phyloP scores from a whole-genome alignment of 2,888 invertebrate species.

The Drosophila emarginata region DNA sequence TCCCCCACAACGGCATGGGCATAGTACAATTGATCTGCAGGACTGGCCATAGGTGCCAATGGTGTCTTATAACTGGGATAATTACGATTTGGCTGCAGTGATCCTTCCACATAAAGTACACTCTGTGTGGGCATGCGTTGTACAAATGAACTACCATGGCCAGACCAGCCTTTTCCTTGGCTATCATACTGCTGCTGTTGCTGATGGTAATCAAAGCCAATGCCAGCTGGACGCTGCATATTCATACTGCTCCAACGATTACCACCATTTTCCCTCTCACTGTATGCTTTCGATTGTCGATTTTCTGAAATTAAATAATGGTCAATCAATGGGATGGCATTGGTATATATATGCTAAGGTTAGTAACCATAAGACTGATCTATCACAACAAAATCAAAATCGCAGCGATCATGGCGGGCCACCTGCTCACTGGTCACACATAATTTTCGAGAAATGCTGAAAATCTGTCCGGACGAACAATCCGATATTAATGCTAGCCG shows the following conservation, averaged over 20 bases:
- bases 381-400: constrained; percentile 37
- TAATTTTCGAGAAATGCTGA: constrained; percentile 82
- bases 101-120: constrained; percentile 72
- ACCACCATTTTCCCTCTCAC: constrained; percentile 9
- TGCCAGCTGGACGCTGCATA: constrained; percentile 74
- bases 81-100: constrained; percentile 79
- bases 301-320: constrained; percentile 45
- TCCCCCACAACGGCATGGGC: constrained; percentile 74
- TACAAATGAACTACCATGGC: constrained; percentile 56
- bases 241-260: constrained; percentile 80
- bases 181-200: constrained; percentile 17
- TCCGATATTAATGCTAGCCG: constrained; percentile 84
- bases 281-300: constrained; percentile 50
- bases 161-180: constrained; percentile 53
- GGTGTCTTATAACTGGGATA: constrained; percentile 70
- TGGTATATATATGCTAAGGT: constrained; percentile 12
- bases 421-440: constrained; percentile 85
- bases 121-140: constrained; percentile 62
- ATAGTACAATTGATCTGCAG: constrained; percentile 63
- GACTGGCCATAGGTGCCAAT: constrained; percentile 69
- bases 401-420: constrained; percentile 50
- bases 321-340: neutral
- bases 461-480: constrained; percentile 84
- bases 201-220: constrained; percentile 36
- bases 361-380: constrained; percentile 64